Evolutionary conservation across 2,888 invertebrate genomes (phyloP).

Genomic region (Tipula helvola): DNA sequence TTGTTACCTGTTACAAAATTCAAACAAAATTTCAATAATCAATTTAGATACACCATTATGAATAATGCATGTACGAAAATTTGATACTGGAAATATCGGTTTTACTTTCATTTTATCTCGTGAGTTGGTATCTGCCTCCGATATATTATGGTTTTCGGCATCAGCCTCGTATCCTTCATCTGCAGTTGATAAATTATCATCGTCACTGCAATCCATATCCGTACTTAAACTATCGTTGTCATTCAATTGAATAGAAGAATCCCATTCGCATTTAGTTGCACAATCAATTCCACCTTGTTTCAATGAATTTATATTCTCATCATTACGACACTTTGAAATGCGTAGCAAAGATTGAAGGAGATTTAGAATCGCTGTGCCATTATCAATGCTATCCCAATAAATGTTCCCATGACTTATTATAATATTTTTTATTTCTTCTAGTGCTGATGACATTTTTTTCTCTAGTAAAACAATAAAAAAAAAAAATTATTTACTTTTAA

Average conservation of each 20-base stretch:
- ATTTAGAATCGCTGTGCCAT: constrained; percentile 29
- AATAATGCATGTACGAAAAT: constrained; percentile 29
- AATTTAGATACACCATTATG: constrained; percentile 31
- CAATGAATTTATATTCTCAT: neutral
- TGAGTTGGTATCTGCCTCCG: neutral
- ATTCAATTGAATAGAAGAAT: constrained; percentile 12
- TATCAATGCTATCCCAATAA: constrained; percentile 26
- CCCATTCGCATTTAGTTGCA: neutral
- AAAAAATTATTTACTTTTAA: neutral
- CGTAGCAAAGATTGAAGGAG: constrained; percentile 31
- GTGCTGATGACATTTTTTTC: constrained; percentile 12
- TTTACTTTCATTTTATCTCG: neutral
- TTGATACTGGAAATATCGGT: constrained; percentile 23
- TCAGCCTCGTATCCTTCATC: constrained; percentile 37
- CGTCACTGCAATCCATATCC: constrained; percentile 32
- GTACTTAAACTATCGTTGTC: constrained; percentile 31
- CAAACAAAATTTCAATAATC: constrained; percentile 24
- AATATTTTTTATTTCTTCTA: constrained; percentile 25
- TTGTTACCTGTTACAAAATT: neutral
- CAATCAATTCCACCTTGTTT: neutral
- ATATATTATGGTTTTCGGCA: constrained; percentile 24
- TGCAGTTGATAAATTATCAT: constrained; percentile 29
- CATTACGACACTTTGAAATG: constrained; percentile 23
- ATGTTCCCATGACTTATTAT: constrained; percentile 25
- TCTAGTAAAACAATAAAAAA: constrained; percentile 4